phyloP scores from a whole-genome alignment of 2,888 invertebrate species.

The Sarcophaga subvicina region DNA sequence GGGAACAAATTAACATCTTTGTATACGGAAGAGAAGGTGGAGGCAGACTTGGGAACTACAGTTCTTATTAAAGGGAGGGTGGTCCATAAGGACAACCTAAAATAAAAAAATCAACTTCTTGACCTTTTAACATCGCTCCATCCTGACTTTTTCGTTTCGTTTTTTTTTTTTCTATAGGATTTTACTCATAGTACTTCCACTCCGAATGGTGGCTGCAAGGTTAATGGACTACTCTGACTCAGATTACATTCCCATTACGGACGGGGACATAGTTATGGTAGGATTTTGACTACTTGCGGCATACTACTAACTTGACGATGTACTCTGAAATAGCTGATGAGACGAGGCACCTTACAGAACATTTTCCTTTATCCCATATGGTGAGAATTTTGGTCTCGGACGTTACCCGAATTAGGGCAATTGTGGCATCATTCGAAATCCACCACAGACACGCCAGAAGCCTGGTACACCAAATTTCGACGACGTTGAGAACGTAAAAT shows the following conservation, averaged over 20 bases:
- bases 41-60: constrained; percentile 24
- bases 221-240: constrained; percentile 21
- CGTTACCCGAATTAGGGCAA: neutral
- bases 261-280: constrained; percentile 22
- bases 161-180: neutral
- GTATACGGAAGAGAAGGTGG: constrained; percentile 12
- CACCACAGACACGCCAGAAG: constrained; percentile 42
- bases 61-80: neutral
- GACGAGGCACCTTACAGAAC: neutral
- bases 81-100: neutral
- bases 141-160: neutral
- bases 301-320: neutral
- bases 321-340: constrained; percentile 1
- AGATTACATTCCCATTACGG: constrained; percentile 17
- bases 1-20: constrained; percentile 36
- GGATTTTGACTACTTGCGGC: neutral
- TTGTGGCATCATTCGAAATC: constrained; percentile 18
- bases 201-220: neutral
- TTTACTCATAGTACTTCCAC: neutral
- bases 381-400: neutral
- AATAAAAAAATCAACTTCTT: too few species aligned
- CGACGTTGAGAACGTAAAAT: constrained; percentile 16
- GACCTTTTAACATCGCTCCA: too few species aligned
- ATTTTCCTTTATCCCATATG: constrained; percentile 48
- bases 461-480: constrained; percentile 40